Conservation (phyloP, 2,113 vertebrate species). For the Cyphomyrus plagiostoma region DNA sequence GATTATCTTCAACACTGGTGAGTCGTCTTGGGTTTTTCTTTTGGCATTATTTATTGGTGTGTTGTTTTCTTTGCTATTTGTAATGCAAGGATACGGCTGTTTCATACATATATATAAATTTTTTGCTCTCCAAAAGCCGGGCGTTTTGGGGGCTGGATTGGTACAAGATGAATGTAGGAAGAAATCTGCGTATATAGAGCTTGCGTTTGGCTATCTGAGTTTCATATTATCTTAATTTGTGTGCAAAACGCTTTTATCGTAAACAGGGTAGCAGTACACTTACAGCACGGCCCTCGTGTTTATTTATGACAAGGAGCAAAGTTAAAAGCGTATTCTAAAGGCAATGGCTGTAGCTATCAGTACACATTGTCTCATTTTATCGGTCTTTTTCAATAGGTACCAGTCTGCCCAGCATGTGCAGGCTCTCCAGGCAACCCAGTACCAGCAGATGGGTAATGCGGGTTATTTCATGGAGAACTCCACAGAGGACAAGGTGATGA, state of each 20-base stretch:
- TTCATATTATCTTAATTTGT: neutral
- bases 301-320: neutral
- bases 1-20: constrained; percentile 68
- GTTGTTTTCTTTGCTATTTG: neutral
- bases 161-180: neutral
- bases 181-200: neutral
- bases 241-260: neutral
- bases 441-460: constrained; percentile 35
- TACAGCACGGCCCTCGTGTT: neutral
- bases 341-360: neutral
- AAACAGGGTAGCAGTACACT: neutral
- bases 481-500: constrained; percentile 47
- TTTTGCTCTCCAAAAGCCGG: neutral
- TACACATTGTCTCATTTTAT: neutral
- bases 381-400: constrained; percentile 44
- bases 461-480: constrained; percentile 41
- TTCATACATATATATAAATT: neutral
- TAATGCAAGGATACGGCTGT: neutral
- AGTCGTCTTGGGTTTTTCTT: constrained; percentile 34
- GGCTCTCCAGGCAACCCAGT: constrained; percentile 40
- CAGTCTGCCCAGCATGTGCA: constrained; percentile 50
- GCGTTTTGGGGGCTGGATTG: neutral
- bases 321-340: neutral
- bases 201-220: neutral
- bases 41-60: neutral